These are phyloP conservation scores for Aphelenchoides fujianensis DNA, from an alignment of 1,140 invertebrate genomes.

Conservation along the genomic window DNA sequence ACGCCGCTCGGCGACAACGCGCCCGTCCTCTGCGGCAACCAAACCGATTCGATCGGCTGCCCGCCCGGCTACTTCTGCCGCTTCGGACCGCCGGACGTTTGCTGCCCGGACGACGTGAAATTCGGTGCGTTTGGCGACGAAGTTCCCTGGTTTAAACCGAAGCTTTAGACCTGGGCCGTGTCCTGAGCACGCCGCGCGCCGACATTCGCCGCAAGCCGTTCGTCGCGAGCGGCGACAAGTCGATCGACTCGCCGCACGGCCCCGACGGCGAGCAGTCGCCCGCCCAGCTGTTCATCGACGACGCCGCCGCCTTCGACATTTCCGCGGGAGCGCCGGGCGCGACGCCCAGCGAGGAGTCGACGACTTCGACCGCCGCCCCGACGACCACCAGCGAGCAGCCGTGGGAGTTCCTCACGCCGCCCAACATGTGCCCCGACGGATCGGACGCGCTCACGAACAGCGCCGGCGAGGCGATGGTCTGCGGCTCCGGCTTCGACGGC, in stretches of 20 bases:
- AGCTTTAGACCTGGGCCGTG: constrained; percentile 15
- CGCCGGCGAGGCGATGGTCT: constrained; percentile 39
- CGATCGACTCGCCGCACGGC: constrained; percentile 1
- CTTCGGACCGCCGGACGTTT: constrained; percentile 58
- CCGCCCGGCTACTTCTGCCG: constrained; percentile 56
- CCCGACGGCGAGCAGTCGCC: background rate
- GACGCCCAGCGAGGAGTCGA: constrained; percentile 11
- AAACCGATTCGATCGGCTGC: constrained; percentile 60
- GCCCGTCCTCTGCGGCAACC: constrained; percentile 60
- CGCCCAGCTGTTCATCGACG: background rate
- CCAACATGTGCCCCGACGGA: constrained; percentile 57
- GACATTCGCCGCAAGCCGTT: constrained; percentile 50
- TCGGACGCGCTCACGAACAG: constrained; percentile 52
- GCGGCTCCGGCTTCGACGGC: constrained; percentile 58
- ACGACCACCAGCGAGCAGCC: constrained; percentile 27
- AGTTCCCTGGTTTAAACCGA: constrained; percentile 18
- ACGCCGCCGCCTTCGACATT: constrained; percentile 29
- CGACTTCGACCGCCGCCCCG: background rate
- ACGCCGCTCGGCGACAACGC: constrained; percentile 53
- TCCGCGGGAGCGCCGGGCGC: constrained; percentile 14
- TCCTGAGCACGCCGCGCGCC: constrained; percentile 18
- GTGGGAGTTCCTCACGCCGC: constrained; percentile 17
- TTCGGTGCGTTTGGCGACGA: constrained; percentile 19
- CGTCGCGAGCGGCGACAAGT: constrained; percentile 4
- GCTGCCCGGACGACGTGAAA: constrained; percentile 44